These are phyloP conservation scores for Platycercus adscitus DNA, from an alignment of 2,113 vertebrate species.

Conservation along the genomic window DNA sequence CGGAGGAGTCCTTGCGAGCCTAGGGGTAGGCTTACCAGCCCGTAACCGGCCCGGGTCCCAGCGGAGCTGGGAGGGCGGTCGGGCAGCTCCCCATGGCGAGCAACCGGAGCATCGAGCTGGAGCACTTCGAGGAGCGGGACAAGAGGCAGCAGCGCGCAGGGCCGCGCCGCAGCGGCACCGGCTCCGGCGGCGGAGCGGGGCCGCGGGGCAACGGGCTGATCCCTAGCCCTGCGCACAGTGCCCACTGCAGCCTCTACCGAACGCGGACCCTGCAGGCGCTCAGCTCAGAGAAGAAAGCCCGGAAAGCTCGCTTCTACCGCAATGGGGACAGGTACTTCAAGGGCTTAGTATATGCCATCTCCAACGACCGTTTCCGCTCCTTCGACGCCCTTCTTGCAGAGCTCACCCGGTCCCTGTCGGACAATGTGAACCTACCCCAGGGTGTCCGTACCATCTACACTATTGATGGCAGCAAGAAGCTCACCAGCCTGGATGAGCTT, in stretches of 20 bases:
- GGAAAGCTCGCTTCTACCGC: constrained; percentile 94
- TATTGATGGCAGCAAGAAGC: constrained; percentile 87
- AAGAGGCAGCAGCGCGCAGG: constrained; percentile 81
- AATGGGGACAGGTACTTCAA: constrained; percentile 98
- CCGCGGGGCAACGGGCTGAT: constrained; percentile 86
- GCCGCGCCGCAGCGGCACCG: constrained; percentile 75
- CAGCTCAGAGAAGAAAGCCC: constrained; percentile 92
- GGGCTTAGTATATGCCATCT: constrained; percentile 94
- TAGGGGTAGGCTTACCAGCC: background rate
- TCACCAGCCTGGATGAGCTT: constrained; percentile 91
- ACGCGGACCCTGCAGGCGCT: constrained; percentile 96
- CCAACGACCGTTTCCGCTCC: constrained; percentile 91
- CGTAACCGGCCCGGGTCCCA: background rate
- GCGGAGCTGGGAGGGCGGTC: background rate
- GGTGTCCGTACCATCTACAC: constrained; percentile 92
- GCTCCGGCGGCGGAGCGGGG: constrained; percentile 75
- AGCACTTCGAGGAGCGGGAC: constrained; percentile 95
- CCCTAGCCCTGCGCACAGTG: constrained; percentile 96
- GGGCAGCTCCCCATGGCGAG: constrained; percentile 76
- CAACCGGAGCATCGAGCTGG: constrained; percentile 89
- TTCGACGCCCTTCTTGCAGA: constrained; percentile 93
- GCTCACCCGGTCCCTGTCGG: constrained; percentile 92
- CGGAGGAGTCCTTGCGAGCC: background rate
- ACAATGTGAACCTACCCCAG: constrained; percentile 95
- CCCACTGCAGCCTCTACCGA: constrained; percentile 97